A percentile compares a stretch with the other conserved stretches of the same genome.
phyloP scores from a whole-genome alignment of 2,797 vertebrate species.

The Brotula barbata region DNA sequence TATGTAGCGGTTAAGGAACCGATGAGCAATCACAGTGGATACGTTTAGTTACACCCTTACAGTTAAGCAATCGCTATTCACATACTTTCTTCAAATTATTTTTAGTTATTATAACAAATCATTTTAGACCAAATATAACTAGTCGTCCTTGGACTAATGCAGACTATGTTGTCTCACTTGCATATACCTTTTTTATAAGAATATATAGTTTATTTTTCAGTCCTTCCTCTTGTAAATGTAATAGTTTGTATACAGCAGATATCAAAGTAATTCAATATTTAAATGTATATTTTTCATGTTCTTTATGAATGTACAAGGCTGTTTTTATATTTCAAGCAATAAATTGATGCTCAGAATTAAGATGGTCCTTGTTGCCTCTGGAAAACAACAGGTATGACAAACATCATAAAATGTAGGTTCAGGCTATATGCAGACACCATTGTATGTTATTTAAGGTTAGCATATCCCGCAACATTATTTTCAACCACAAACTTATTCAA shows the following conservation, averaged over 20 bases:
- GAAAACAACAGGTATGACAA: neutral
- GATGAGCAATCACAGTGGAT: slow-evolving; percentile 22
- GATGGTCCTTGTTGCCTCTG: neutral
- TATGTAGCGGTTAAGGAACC: slow-evolving; percentile 11
- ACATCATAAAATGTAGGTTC: too few species aligned
- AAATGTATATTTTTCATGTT: slow-evolving; percentile 25
- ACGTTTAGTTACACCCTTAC: slow-evolving; percentile 2
- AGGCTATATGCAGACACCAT: slow-evolving; percentile 15
- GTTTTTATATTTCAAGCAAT: neutral
- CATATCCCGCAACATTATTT: too few species aligned
- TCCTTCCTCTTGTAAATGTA: slow-evolving; percentile 30
- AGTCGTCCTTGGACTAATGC: slow-evolving; percentile 31
- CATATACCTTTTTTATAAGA: slow-evolving; percentile 35
- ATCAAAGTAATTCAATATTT: slow-evolving; percentile 20
- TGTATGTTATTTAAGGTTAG: slow-evolving; percentile 16
- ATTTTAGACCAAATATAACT: slow-evolving; percentile 30
- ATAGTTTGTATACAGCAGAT: slow-evolving; percentile 30
- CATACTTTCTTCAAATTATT: slow-evolving; percentile 18
- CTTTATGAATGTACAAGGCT: slow-evolving; percentile 5
- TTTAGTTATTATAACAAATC: slow-evolving; percentile 18
- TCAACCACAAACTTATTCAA: neutral
- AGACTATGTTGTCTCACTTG: slow-evolving; percentile 20
- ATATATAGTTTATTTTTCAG: slow-evolving; percentile 44
- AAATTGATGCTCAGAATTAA: neutral
- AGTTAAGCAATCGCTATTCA: neutral